phyloP scores from a whole-genome alignment of 2,888 invertebrate genomes.

The Drosophila neotestacea region DNA sequence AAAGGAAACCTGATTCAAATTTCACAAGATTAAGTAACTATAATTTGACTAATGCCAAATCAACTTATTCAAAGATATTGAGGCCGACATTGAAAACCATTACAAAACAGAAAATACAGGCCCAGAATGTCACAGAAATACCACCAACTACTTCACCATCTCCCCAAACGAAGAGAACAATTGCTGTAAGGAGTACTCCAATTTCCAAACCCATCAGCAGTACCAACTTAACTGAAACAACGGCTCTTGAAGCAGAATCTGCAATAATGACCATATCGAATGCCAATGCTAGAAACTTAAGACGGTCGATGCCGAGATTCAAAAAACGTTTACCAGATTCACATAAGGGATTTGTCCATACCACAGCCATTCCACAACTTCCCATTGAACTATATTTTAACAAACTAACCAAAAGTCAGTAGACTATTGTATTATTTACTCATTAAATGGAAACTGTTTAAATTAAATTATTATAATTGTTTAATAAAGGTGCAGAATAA shows the following conservation, averaged over 20 bases:
- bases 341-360: conserved; percentile 1
- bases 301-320: conserved; percentile 33
- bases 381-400: conserved; percentile 35
- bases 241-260: conserved; percentile 50
- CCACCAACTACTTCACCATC: not conserved
- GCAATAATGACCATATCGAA: conserved; percentile 68
- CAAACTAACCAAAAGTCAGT: conserved; percentile 16
- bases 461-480: not conserved
- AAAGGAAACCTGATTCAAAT: conserved; percentile 5
- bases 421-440: not conserved
- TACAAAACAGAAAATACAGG: not conserved
- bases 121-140: conserved; percentile 9
- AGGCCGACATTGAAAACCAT: conserved; percentile 14
- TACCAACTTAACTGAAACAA: conserved; percentile 25
- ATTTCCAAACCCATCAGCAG: conserved; percentile 10
- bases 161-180: not conserved
- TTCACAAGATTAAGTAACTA: conserved; percentile 17
- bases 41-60: conserved; percentile 18
- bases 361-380: conserved; percentile 25
- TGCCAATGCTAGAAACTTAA: conserved; percentile 39
- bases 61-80: conserved; percentile 15
- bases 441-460: not conserved
- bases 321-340: conserved; percentile 24
- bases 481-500: conserved; percentile 4
- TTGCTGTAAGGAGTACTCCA: conserved; percentile 1